Evolutionary conservation across 2,888 invertebrate species (phyloP).

Genomic region (Ramazzottius varieornatus): DNA sequence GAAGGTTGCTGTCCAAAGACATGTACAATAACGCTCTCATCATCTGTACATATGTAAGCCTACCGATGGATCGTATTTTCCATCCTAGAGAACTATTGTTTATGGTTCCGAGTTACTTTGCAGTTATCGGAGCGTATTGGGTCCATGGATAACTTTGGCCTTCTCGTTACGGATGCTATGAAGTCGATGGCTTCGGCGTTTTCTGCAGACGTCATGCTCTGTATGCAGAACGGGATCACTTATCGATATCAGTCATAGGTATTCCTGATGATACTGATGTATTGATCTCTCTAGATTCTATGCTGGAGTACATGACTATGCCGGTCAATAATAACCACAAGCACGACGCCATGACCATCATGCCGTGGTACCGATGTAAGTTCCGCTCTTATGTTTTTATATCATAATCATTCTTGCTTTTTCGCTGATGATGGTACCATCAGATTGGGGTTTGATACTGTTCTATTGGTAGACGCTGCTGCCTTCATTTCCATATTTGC

Average conservation of each 20-base stretch:
- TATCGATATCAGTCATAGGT: too few species aligned
- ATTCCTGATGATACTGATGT: too few species aligned
- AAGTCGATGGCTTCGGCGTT: background rate
- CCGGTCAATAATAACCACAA: background rate
- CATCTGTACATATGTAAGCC: slow-evolving; percentile 71
- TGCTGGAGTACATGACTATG: background rate
- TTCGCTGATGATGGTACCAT: background rate
- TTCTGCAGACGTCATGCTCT: background rate
- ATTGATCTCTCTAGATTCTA: too few species aligned
- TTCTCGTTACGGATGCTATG: background rate
- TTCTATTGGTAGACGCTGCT: slow-evolving; percentile 29
- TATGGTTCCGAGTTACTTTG: background rate
- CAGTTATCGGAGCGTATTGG: background rate
- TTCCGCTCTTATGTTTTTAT: too few species aligned
- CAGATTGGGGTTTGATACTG: too few species aligned
- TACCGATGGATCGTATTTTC: too few species aligned
- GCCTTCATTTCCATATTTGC: slow-evolving; percentile 84
- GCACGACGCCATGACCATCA: background rate
- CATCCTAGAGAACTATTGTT: background rate
- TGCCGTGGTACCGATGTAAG: slow-evolving; percentile 1
- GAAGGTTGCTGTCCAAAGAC: slow-evolving; percentile 77
- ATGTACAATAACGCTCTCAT: slow-evolving; percentile 84
- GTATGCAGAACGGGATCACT: too few species aligned
- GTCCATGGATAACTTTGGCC: background rate
- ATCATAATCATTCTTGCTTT: too few species aligned